Evolutionary conservation across 2,797 vertebrate genomes (phyloP), one percentile per base, ranked within the genome.

Genomic region (Eleutherodactylus coqui): DNA sequence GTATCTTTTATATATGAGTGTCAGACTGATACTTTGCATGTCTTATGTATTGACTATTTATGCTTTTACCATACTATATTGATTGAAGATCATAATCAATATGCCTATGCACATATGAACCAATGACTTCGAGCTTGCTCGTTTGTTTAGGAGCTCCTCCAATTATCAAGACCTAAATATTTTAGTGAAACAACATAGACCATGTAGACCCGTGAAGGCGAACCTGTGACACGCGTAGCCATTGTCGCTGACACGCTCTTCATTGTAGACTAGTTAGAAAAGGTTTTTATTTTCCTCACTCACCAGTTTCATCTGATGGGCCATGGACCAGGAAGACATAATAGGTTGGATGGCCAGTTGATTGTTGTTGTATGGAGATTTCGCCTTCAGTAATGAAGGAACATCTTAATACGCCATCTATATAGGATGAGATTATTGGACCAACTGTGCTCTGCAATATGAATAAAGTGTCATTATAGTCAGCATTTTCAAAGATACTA

Each of bases 291-390:
- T 73, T 16, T 9, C 10, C 27, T 49, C 1, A 53, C 85, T 90
- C 88, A 96, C 96, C 95, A 55, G 83, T 84, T 17, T 16, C 9
- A 19, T 0, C 82, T 72, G 90, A 90, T 41, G 91, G 81, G 75
- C 96, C 96, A 1, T 85, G 67, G 43, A 91, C 93, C 78, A 94
- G 91, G 89, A 96, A 85, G 45, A 96, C 77, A 85, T 94, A 91
- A 79, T 93, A 94, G 69, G 62, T 78, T 32, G 72, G 58, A 45
- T 78, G 87, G 13, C 79, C n/a, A 8, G 69, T 77, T 29, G 87
- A 36, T 67, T 88, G 91, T 60, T 89, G 88, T 60, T 85, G 87
- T 3, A 89, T 94, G 47, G 92, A 93, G 55, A 96, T 91, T 0
- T 17, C 1, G 80, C 94, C 93, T n/a, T 11, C 85, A 17, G 94